These are phyloP conservation scores for Enteromius trimaculatus DNA, from an alignment of 2,797 vertebrate species.

Conservation along the genomic window DNA sequence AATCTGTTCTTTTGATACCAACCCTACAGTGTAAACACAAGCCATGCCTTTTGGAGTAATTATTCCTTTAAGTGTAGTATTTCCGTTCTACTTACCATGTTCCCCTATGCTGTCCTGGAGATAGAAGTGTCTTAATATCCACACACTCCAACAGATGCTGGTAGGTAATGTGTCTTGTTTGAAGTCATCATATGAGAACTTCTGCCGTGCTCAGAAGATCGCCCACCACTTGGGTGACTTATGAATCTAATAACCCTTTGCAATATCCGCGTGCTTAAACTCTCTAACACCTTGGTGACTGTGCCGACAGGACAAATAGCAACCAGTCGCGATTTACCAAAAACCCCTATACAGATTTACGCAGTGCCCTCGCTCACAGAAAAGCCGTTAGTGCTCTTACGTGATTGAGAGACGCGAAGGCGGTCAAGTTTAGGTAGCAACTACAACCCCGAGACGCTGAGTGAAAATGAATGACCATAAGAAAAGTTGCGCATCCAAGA, in stretches of 20 bases:
- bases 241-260: constrained; percentile 99
- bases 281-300: constrained; percentile 95
- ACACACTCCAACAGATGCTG: constrained; percentile 99
- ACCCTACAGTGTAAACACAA: constrained; percentile 75
- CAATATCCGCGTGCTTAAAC: constrained; percentile 98
- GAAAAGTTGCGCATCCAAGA: constrained; percentile 57
- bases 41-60: constrained; percentile 79
- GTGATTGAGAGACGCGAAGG: constrained; percentile 92
- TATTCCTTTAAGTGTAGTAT: constrained; percentile 72
- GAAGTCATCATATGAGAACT: constrained; percentile 99
- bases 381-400: constrained; percentile 89
- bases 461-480: constrained; percentile 47
- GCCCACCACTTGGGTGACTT: constrained; percentile 99
- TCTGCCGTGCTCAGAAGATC: constrained; percentile 99
- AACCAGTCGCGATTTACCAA: constrained; percentile 81
- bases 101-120: constrained; percentile 93
- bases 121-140: constrained; percentile 99
- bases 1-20: constrained; percentile 65
- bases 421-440: constrained; percentile 76
- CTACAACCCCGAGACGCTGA: constrained; percentile 63
- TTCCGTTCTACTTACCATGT: constrained; percentile 95
- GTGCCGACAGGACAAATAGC: constrained; percentile 86
- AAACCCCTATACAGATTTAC: constrained; percentile 87
- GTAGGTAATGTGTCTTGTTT: constrained; percentile 99
- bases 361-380: constrained; percentile 87